Base-by-base conservation (phyloP, 2,888 invertebrate species). In the Gandaritis pyraliata region DNA sequence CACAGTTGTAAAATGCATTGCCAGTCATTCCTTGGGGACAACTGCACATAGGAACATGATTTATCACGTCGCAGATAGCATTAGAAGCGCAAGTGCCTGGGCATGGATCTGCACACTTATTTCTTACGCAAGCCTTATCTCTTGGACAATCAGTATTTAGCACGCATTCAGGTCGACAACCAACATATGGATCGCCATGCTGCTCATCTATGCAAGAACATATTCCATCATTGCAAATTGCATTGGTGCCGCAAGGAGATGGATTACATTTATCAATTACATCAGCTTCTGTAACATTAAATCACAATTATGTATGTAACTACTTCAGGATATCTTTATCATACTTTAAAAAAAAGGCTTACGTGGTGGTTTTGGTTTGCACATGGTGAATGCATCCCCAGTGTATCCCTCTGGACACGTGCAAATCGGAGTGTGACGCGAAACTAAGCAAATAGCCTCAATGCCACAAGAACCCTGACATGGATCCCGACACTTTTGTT, bases 341-440 rank as follows among this genome's bases (percentile, higher is more conserved):
- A 52, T 16, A 16, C 30, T 23, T 45, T 33, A 36, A 7, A 15
- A 41, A 49, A 0, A 52, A 41, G 45, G 73, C 78, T 66, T 82
- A 92, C 92, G 84, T 71, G 77, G 83, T 66, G 87, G 88, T 80
- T 90, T 93, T 23, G 83, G 78, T 65, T 78, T 70, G 77, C 95
- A 94, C 68, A 88, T 75, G 62, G 88, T 92, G 72, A 95, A 95
- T 3, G 95, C 94, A 86, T 95, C 94, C 10, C 96, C 96, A 11
- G 93, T 94, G 70, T 93, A 95, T 47, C 94, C 95, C 85, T 91
- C 94, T 81, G 94, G 93, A 76, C 97, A 97, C 1, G 94, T 92
- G 76, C 97, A 97, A 48, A 94, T 93, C 8, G 96, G 96, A 54
- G 94, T 94, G 74, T 97, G 96, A 74, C 95, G 94, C 13, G 94